Percentiles rank a stretch among this genome's conserved stretches.
phyloP scores from a whole-genome alignment of 2,888 invertebrate genomes.

The Seira ritae region DNA sequence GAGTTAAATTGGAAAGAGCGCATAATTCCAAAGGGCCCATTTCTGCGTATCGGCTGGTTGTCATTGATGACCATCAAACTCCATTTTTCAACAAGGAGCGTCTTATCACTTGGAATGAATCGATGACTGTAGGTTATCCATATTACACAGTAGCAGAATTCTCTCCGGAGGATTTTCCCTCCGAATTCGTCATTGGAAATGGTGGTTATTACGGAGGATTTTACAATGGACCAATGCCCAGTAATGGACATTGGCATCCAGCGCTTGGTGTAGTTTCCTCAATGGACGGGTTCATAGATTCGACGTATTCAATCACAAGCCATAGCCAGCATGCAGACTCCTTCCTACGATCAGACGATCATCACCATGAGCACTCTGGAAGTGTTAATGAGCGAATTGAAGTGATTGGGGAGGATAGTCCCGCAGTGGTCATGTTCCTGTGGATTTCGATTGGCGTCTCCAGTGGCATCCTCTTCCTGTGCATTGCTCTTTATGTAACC shows the following conservation, averaged over 20 bases:
- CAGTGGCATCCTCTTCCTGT: conserved; percentile 81
- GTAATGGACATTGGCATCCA: conserved; percentile 81
- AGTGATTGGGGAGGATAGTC: conserved; percentile 68
- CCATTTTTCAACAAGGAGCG: conserved; percentile 81
- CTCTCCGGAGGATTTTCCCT: conserved; percentile 77
- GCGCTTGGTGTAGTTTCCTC: conserved; percentile 85
- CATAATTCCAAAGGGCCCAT: conserved; percentile 88
- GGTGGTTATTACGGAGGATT: conserved; percentile 84
- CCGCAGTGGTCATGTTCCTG: conserved; percentile 76
- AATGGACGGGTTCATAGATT: conserved; percentile 81
- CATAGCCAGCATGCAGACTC: conserved; percentile 75
- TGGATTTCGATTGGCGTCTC: conserved; percentile 85
- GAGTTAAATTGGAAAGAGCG: conserved; percentile 81
- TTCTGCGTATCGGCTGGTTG: conserved; percentile 84
- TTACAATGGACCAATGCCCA: conserved; percentile 85
- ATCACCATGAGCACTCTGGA: conserved; percentile 74
- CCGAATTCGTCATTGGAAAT: conserved; percentile 85
- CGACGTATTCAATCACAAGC: conserved; percentile 81
- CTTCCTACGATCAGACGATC: conserved; percentile 76
- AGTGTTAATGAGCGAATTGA: conserved; percentile 57
- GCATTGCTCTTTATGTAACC: conserved; percentile 81
- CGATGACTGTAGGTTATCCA: conserved; percentile 82
- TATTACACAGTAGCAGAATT: conserved; percentile 92
- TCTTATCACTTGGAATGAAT: conserved; percentile 82
- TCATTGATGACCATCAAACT: conserved; percentile 80